Conservation (phyloP, 2,888 invertebrate species). For the Calephelis perditalis region DNA sequence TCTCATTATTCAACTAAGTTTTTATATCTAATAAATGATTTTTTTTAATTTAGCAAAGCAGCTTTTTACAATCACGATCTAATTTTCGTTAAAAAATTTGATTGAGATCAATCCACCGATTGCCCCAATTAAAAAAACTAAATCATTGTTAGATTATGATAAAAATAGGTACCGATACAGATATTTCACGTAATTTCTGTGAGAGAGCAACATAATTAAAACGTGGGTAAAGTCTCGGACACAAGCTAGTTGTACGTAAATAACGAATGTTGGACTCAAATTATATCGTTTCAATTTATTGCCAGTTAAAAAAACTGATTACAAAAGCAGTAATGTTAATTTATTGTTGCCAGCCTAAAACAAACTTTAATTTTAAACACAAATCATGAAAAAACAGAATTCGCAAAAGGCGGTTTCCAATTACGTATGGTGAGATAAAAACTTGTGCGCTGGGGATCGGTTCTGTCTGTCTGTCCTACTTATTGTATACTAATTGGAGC, state of each 20-base stretch:
- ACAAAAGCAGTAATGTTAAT: constrained; percentile 11
- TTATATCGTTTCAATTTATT: constrained; percentile 8
- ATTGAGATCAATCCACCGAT: too few relatives aligned
- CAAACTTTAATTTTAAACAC: constrained; percentile 7
- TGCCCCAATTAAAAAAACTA: too few relatives aligned
- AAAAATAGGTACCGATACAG: too few relatives aligned
- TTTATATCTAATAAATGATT: too few relatives aligned
- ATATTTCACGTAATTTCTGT: too few relatives aligned
- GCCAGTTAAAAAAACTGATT: constrained; percentile 5
- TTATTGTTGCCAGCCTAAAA: constrained; percentile 12
- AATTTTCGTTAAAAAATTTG: too few relatives aligned
- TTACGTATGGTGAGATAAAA: constrained; percentile 9
- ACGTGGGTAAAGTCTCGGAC: too few relatives aligned
- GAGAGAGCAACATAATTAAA: too few relatives aligned
- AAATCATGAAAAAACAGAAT: constrained; percentile 6
- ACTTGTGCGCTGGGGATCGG: constrained; percentile 3
- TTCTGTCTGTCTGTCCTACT: constrained; percentile 9
- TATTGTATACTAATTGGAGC: background rate
- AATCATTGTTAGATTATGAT: too few relatives aligned
- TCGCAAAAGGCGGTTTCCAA: constrained; percentile 9
- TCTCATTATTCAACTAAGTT: too few relatives aligned
- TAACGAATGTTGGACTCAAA: background rate
- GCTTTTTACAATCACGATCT: too few relatives aligned
- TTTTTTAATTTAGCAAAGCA: too few relatives aligned
- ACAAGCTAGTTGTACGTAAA: background rate